Percentiles rank a stretch among this genome's conserved stretches.
Conservation (phyloP, 2,797 vertebrate genomes). For the Enteromius paludinosus region DNA sequence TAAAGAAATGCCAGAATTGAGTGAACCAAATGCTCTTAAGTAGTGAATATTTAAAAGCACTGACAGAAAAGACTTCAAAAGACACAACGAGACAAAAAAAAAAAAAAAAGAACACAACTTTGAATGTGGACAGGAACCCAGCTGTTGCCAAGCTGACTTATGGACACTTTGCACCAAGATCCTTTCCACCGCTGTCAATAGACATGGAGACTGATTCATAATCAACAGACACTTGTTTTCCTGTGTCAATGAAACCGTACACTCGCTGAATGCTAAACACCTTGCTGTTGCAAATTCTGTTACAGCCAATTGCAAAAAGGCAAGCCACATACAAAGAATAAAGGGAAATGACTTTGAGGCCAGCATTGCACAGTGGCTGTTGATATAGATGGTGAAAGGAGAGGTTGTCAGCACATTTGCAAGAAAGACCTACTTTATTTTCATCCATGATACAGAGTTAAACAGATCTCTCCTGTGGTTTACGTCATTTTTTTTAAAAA, state of each 20-base stretch:
- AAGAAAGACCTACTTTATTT: conserved; percentile 75
- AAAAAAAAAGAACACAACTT: conserved; percentile 56
- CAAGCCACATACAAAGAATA: conserved; percentile 38
- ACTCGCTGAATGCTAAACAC: conserved; percentile 43
- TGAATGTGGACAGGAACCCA: conserved; percentile 78
- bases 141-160: conserved; percentile 69
- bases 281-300: conserved; percentile 47
- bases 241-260: conserved; percentile 61
- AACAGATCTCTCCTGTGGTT: conserved; percentile 72
- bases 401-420: conserved; percentile 58
- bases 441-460: conserved; percentile 70
- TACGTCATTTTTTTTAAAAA: conserved; percentile 66
- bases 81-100: conserved; percentile 46
- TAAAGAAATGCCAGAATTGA: conserved; percentile 76
- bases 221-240: conserved; percentile 41
- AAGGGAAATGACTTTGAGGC: conserved; percentile 56
- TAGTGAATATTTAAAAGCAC: conserved; percentile 67
- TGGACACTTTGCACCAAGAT: conserved; percentile 69
- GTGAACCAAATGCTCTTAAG: conserved; percentile 57
- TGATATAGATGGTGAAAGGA: conserved; percentile 40
- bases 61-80: conserved; percentile 52
- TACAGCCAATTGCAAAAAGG: conserved; percentile 38
- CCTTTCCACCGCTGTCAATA: conserved; percentile 59
- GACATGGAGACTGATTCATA: conserved; percentile 29
- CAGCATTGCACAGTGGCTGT: conserved; percentile 66